These are phyloP conservation scores for Cheilinus undulatus DNA, from an alignment of 2,113 vertebrate species.

Conservation along the genomic window DNA sequence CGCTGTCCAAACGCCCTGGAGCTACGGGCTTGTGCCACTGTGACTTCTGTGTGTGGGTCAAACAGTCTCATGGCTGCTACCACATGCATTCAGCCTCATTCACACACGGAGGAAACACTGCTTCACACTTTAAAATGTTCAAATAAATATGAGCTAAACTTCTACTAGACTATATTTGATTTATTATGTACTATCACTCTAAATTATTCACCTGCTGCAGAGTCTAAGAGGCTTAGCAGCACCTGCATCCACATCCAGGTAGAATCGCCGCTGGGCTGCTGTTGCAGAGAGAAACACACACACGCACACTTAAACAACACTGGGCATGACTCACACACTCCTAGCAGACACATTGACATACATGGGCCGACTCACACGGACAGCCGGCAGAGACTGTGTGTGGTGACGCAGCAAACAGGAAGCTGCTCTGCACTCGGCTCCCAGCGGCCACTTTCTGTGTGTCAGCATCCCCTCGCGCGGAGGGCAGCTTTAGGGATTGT, in stretches of 20 bases:
- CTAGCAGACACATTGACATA: slow-evolving; percentile 9
- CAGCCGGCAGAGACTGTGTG: slow-evolving; percentile 5
- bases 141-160: no score
- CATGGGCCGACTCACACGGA: slow-evolving; percentile 8
- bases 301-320: neutral
- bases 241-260: slow-evolving; percentile 7
- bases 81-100: neutral
- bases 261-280: neutral
- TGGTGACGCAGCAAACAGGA: slow-evolving; percentile 2
- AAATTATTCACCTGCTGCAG: no score
- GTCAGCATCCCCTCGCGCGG: slow-evolving; percentile 19
- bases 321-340: slow-evolving; percentile 19
- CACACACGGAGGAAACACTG: neutral
- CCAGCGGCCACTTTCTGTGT: neutral
- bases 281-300: neutral
- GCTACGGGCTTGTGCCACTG: neutral
- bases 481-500: neutral
- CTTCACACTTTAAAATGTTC: neutral
- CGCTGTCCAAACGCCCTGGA: neutral
- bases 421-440: neutral
- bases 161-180: no score
- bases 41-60: neutral
- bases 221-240: neutral
- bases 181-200: no score
- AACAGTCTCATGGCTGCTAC: neutral